Base-by-base conservation (phyloP, 35 echinoderm and acorn worm genomes). In the Anneissia japonica region DNA sequence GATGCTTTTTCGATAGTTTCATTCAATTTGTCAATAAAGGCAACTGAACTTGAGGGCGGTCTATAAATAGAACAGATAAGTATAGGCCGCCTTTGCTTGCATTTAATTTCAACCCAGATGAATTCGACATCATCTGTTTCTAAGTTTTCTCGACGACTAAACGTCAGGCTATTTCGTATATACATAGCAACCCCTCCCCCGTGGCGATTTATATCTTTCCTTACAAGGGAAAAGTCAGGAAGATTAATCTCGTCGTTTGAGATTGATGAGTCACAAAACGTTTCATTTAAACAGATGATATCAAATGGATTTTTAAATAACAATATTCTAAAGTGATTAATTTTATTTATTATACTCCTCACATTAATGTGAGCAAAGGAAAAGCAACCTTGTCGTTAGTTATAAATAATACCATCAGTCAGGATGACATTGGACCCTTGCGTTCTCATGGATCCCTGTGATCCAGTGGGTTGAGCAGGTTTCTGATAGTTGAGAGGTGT, bases 11-110 rank as follows among this genome's bases (percentile, higher is more conserved):
- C 75, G 0, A 77, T 28, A 26, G 46, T 76, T 75, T 90, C 75
- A 45, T 39, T 72, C 32, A 90, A 77, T 0, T 26, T 30, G 14
- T 36, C 73, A 30, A 84, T 43, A 51, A 51, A 90, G 30, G 26
- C 56, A 35, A 34, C 72, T 26, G 3, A 31, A 16, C 51, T 36
- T 26, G 36, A 36, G 38, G 88, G 88, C 23, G 88, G 88, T 46
- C 88, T 34, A 74, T 84, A 90, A 35, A 90, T 39, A 83, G 75
- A 90, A 21, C 51, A 77, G 17, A 90, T 56, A 37, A 45, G 16
- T 30, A 90, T n/a, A 17, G 80, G 5, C 38, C 75, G 83, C n/a
- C 17, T 75, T 11, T 76, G 46, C 30, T 31, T 29, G 41, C 30
- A 4, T 46, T 90, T 77, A 45, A 84, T 76, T 76, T 90, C 80